These are phyloP conservation scores for Trachelus stipa DNA, from an alignment of 2,888 invertebrate species.

Conservation along the genomic window DNA sequence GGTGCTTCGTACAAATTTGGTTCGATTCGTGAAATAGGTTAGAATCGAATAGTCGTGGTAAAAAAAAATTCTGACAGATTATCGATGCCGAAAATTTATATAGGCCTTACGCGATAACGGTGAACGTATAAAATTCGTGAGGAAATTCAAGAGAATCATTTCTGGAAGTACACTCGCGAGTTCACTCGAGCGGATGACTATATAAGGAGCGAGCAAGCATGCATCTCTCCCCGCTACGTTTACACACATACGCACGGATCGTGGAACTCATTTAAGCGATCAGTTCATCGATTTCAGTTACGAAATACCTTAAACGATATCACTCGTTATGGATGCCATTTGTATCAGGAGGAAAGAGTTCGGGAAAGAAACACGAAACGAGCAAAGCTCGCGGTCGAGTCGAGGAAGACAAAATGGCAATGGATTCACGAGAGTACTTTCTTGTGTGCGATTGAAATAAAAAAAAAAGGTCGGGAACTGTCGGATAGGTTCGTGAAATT, in stretches of 20 bases:
- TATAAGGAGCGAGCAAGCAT: constrained; percentile 64
- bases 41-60: neutral
- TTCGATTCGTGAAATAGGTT: no score
- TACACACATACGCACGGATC: constrained; percentile 25
- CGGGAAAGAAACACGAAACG: neutral
- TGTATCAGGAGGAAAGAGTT: neutral
- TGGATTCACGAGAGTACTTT: neutral
- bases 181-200: constrained; percentile 57
- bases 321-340: neutral
- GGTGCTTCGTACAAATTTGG: neutral
- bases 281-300: constrained; percentile 27
- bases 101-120: neutral
- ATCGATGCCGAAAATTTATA: neutral
- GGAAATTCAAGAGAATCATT: constrained; percentile 50
- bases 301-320: constrained; percentile 23
- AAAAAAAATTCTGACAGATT: neutral
- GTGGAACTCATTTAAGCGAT: constrained; percentile 29
- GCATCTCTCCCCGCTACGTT: constrained; percentile 58
- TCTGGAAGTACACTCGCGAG: constrained; percentile 46
- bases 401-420: neutral
- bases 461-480: neutral
- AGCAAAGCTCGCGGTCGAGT: neutral
- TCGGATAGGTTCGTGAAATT: neutral
- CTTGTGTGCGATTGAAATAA: neutral
- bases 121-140: constrained; percentile 7